A percentile compares a stretch with the other conserved stretches of the same genome.
Evolutionary conservation across 2,797 vertebrate genomes (phyloP).

Genomic region (Chloroceryle inda): DNA sequence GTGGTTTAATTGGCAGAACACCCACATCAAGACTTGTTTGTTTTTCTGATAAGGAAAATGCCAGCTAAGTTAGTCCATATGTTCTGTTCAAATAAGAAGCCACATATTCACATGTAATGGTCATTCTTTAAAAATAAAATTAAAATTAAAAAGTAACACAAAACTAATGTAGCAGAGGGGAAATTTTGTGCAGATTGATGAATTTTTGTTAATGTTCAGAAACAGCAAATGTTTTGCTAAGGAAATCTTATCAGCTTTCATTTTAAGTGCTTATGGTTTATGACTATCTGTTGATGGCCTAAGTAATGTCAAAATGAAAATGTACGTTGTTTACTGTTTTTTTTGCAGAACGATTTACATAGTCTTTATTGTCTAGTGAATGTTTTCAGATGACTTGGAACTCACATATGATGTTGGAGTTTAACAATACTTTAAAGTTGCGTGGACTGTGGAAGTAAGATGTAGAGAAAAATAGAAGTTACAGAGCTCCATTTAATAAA

Average conservation of each 20-base stretch:
- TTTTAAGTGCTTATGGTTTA: background rate
- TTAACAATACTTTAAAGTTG: background rate
- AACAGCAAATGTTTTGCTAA: background rate
- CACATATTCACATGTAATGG: conserved; percentile 70
- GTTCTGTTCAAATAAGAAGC: conserved; percentile 73
- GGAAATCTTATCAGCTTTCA: background rate
- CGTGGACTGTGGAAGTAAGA: background rate
- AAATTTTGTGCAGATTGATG: background rate
- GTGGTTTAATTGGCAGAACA: conserved; percentile 85
- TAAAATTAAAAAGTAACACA: conserved; percentile 36
- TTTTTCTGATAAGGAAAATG: conserved; percentile 85
- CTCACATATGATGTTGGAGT: background rate
- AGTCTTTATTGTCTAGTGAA: background rate
- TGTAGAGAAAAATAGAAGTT: conserved; percentile 11
- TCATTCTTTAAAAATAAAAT: conserved; percentile 75
- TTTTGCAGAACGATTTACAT: background rate
- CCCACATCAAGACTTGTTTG: conserved; percentile 83
- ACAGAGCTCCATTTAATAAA: conserved; percentile 13
- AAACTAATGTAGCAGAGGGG: background rate
- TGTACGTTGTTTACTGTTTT: background rate
- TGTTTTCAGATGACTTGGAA: background rate
- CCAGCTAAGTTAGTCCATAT: conserved; percentile 82
- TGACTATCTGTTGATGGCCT: background rate
- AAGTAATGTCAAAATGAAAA: background rate
- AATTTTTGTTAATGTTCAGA: conserved; percentile 9